Evolutionary conservation across 2,797 vertebrate genomes (phyloP), one percentile per base, ranked within the genome.

Genomic region (Staurois parvus): DNA sequence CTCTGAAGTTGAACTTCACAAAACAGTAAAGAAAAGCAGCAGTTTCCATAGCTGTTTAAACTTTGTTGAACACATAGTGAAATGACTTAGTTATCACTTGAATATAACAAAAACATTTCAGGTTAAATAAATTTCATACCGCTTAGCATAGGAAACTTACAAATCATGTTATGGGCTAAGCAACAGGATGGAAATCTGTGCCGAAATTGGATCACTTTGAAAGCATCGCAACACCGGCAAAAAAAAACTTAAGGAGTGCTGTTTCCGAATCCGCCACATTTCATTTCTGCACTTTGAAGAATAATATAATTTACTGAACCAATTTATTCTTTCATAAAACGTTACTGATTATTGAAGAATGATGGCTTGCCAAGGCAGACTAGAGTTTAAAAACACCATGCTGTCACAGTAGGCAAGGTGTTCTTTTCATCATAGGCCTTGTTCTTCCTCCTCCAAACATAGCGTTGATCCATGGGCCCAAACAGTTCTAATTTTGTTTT

Each of bases 251-350:
- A 59, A 74, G 68, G 45, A 32, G 56, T 62, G 45, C 59, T 56
- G 37, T 68, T 72, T 81, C 79, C 42, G 29, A 48, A 76, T 68
- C 67, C 42, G 66, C 48, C 76, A 74, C 85, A 83, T 83, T 83
- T 87, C 81, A 87, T 83, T 75, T 83, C 76, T 75, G 62, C 76
- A 75, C 59, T 84, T 79, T 87, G 76, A 79, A 75, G 85, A 87
- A 87, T 86, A 83, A 86, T 87, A 87, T 83, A 87, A 87, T 87
- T 87, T 83, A 84, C 85, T 79, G 81, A 84, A 72, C 59, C 85
- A 79, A 87, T 87, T 83, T 87, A 83, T 87, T 83, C 81, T 83
- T 59, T 83, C 81, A 83, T 74, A 87, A 83, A 84, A 79, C 72
- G 76, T 79, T 87, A 87, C 81, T 83, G 85, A 87, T 87, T 87